Conservation (phyloP, 2,888 invertebrate genomes). For the Eristalinus aeneus region DNA sequence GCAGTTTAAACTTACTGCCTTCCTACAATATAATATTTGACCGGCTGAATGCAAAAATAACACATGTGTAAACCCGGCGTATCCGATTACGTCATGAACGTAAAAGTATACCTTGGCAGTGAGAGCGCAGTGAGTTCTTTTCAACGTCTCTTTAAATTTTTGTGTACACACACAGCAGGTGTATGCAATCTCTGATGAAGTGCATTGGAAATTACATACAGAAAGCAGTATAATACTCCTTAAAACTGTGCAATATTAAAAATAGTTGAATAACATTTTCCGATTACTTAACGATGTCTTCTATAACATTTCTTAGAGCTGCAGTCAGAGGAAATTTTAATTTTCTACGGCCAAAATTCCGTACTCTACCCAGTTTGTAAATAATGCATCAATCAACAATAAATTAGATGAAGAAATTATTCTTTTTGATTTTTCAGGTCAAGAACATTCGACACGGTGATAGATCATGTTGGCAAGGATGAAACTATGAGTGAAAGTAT, state of each 20-base stretch:
- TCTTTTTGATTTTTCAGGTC: constrained; percentile 10
- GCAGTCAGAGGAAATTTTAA: constrained; percentile 9
- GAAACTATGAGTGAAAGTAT: constrained; percentile 58
- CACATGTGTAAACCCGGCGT: background rate
- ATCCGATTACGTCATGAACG: background rate
- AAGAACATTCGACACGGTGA: background rate
- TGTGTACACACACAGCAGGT: background rate
- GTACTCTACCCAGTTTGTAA: constrained; percentile 43
- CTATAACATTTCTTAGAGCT: constrained; percentile 14
- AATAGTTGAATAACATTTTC: background rate
- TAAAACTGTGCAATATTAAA: background rate
- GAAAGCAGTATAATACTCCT: background rate
- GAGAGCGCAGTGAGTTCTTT: background rate
- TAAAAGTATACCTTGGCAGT: background rate
- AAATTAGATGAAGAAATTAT: background rate
- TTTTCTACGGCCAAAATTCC: constrained; percentile 11
- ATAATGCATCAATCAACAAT: background rate
- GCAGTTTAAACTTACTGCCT: background rate
- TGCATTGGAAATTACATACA: background rate
- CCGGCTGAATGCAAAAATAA: background rate
- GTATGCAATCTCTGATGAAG: background rate
- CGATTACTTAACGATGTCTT: constrained; percentile 16
- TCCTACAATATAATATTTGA: background rate
- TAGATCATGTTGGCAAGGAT: background rate
- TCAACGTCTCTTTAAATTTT: background rate